Base-by-base conservation (phyloP, 2,888 invertebrate genomes). In the Danaus chrysippus region DNA sequence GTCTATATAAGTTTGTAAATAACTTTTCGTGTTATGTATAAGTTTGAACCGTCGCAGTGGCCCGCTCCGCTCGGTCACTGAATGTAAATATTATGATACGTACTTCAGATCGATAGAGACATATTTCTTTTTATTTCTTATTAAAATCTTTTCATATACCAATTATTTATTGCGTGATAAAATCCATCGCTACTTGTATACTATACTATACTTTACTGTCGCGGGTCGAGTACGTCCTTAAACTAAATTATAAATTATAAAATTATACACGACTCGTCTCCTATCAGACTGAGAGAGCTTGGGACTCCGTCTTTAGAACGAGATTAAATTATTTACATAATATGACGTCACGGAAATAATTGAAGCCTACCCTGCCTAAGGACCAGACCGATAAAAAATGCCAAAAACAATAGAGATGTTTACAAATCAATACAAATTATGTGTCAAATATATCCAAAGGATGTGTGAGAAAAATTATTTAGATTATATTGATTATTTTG, bases 1-100 rank as follows among this genome's bases (percentile, higher is more conserved):
- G 84, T 84, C 82, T 77, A 74, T 74, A 71, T 82, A 81, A 78
- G 77, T 74, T 63, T 86, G 85, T 86, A 86, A 76, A 86, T 86
- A 84, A 75, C 71, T 74, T 75, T 73, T 62, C 62, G 68, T 59
- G 61, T 66, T 42, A 43, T 54, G 41, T 34, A 11, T 68, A 68
- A 65, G 62, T 59, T 63, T 15, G 44, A 42, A 54, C 42, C 54
- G 49, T 68, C 63, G 57, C 63, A 62, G 60, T 61, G 60, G 60
- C 61, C 58, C 54, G 52, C 17, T 61, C 61, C 17, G 49, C 17
- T 49, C n/a, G n/a, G 49, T 11, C 3, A 49, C 49, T 49, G 15
- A 49, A 49, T 49, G 49, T 49, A 17, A 17, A 49, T 8, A 49
- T 10, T 17, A 10, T 17, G 12, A 15, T 46, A 46, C 46, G 46